These are phyloP conservation scores for Hypena proboscidalis DNA, from an alignment of 2,888 invertebrate genomes.

Conservation along the genomic window DNA sequence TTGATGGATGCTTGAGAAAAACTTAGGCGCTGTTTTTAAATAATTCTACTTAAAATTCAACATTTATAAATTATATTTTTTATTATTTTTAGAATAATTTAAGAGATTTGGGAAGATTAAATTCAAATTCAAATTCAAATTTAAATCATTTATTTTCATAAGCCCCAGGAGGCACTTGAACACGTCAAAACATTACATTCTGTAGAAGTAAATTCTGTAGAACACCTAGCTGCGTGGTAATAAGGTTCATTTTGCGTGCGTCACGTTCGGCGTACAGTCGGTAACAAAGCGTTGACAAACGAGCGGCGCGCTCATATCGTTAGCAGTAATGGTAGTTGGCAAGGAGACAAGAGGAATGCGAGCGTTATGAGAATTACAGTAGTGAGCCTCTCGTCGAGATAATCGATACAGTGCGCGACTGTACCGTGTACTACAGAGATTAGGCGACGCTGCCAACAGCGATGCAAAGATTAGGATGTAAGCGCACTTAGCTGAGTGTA, in stretches of 20 bases:
- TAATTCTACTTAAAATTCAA: neutral
- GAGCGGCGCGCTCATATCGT: conserved; percentile 49
- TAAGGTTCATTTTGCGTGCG: conserved; percentile 30
- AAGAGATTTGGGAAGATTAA: too few relatives aligned
- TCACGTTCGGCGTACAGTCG: conserved; percentile 38
- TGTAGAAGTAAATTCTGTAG: too few relatives aligned
- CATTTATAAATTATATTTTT: too few relatives aligned
- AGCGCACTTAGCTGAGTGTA: neutral
- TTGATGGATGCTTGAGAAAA: conserved; percentile 2
- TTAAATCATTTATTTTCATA: too few relatives aligned
- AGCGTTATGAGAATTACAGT: conserved; percentile 45
- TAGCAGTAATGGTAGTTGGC: conserved; percentile 49
- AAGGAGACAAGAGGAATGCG: conserved; percentile 49
- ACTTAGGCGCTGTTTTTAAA: neutral
- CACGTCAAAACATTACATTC: too few relatives aligned
- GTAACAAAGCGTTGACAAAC: conserved; percentile 49
- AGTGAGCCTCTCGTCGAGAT: conserved; percentile 23
- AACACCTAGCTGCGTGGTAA: conserved; percentile 19
- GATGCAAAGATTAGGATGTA: neutral
- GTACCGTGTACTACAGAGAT: conserved; percentile 7
- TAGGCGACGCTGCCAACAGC: conserved; percentile 9
- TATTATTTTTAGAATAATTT: too few relatives aligned
- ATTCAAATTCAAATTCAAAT: too few relatives aligned
- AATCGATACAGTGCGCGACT: conserved; percentile 14
- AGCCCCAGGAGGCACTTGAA: too few relatives aligned